A percentile compares a stretch with the other conserved stretches of the same genome.
Conservation (phyloP, 2,888 invertebrate genomes). For the Dicyrtoma fusca region DNA sequence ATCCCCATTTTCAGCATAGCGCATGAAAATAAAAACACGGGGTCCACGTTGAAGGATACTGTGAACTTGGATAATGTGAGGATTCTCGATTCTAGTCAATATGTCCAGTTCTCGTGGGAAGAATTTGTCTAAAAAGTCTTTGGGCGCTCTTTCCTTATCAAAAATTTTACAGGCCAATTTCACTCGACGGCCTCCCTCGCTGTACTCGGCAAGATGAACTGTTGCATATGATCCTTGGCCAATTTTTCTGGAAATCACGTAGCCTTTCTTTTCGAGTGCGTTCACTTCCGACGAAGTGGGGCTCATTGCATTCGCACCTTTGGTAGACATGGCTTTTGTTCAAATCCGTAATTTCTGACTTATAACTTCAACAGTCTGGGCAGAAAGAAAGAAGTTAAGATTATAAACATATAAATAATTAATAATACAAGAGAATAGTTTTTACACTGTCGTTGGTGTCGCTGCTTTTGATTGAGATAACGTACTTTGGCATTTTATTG, state of each 20-base stretch:
- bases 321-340: constrained; percentile 35
- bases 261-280: constrained; percentile 81
- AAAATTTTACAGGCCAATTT: constrained; percentile 89
- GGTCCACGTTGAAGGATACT: constrained; percentile 82
- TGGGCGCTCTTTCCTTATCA: constrained; percentile 83
- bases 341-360: no score
- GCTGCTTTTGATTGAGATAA: no score
- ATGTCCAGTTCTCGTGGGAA: constrained; percentile 91
- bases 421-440: no score
- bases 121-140: constrained; percentile 88
- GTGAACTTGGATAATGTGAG: constrained; percentile 81
- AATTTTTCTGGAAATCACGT: constrained; percentile 81
- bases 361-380: no score
- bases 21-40: constrained; percentile 87
- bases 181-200: constrained; percentile 69
- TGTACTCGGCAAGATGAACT: constrained; percentile 82
- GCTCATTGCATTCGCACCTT: constrained; percentile 48
- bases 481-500: no score
- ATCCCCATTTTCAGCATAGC: constrained; percentile 88
- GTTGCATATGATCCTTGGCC: constrained; percentile 91
- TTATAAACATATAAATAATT: no score
- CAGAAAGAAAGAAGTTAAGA: no score
- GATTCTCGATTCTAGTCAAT: constrained; percentile 83
- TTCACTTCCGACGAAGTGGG: constrained; percentile 71
- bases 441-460: no score